These are phyloP conservation scores for Sepioteuthis lessoniana DNA, from an alignment of 2,888 invertebrate genomes.

Conservation along the genomic window DNA sequence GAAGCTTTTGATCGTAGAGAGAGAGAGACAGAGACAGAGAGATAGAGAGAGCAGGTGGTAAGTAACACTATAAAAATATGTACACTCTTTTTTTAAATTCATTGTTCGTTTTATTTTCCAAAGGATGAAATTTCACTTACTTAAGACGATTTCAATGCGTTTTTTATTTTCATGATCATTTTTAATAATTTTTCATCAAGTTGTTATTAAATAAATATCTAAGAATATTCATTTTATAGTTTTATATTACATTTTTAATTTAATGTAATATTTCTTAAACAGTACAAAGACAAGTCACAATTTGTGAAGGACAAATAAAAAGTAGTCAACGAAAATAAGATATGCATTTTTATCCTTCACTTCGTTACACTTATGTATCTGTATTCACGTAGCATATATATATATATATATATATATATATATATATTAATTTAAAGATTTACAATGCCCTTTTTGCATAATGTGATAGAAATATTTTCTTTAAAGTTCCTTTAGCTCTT, in stretches of 20 bases:
- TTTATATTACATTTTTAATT: neutral
- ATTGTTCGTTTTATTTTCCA: neutral
- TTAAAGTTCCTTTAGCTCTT: too few species aligned
- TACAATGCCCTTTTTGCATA: too few species aligned
- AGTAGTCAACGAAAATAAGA: neutral
- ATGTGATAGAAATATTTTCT: too few species aligned
- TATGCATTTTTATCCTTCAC: too few species aligned
- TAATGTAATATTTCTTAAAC: neutral
- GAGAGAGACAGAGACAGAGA: neutral
- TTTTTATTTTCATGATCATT: neutral
- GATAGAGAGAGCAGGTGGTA: neutral
- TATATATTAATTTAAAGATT: too few species aligned
- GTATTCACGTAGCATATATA: too few species aligned
- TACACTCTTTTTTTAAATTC: neutral
- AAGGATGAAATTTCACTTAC: constrained; percentile 21
- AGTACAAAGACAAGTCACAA: neutral
- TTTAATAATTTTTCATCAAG: constrained; percentile 15
- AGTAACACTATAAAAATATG: neutral
- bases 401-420: too few species aligned
- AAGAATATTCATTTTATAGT: too few species aligned
- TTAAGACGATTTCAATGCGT: neutral
- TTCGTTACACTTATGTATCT: too few species aligned
- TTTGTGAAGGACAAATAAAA: neutral
- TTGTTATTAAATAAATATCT: neutral
- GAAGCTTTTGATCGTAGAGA: neutral